Evolutionary conservation across 2,797 vertebrate species (phyloP), one percentile per base, ranked within the genome.

Genomic region (Mormyrus proboscirostris): DNA sequence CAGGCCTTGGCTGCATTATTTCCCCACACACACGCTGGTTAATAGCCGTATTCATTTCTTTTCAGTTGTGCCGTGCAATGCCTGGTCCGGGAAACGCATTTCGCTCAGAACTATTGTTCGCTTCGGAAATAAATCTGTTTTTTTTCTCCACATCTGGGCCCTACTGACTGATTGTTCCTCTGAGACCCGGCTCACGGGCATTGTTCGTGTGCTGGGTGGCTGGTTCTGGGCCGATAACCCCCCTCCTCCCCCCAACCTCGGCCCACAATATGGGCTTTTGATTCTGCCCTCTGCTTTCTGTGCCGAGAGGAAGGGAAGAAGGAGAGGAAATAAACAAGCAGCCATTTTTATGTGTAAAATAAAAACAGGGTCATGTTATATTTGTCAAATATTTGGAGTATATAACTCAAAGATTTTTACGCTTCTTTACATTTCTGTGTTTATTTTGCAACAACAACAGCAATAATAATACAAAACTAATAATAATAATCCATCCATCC

Each of bases 41-140:
- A 90, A 85, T 88, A 88, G 59, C 79, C 49, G 82, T 73, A 65
- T 88, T 88, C 89, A 84, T 65, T 88, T 49, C 87, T 59, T 62
- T 82, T 82, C 86, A 73, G 41, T 33, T 29, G 69, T 59, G 38
- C 73, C 29, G 49, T 29, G 41, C 51, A 22, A 12, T 44, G 76
- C 69, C 55, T 50, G 82, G 47, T 62, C 87, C 41, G 59, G 79
- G 55, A 49, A 86, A 41, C 38, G 22, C 87, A 57, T 90, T 88
- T 44, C 6, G 44, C 82, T 86, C 59, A 22, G 44, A 25, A 86
- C 57, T n/a, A 69, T 53, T 85, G 59, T 86, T 73, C 84, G 62
- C 50, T 73, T 85, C 9, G 50, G 87, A 41, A 50, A 16, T 86
- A 47, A 88, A 88, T 84, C 62, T 55, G 16, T n/a, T 57, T 62